Evolutionary conservation across 2,797 vertebrate species (phyloP), one percentile per base, ranked within the genome.

Genomic region (Microcaecilia unicolor): DNA sequence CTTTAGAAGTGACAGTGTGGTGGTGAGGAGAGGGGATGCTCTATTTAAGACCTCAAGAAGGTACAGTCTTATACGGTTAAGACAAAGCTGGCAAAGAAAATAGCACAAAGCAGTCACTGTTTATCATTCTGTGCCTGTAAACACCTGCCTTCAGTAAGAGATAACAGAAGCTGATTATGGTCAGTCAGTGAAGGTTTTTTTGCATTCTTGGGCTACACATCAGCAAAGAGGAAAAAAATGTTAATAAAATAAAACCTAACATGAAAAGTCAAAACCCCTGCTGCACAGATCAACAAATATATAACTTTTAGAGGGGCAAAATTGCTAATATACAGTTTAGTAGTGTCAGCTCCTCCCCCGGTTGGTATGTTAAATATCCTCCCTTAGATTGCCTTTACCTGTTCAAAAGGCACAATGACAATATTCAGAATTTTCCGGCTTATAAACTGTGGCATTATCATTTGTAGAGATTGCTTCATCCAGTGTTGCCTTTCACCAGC

Each of bases 401-500:
- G 34, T 58, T 69, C 7, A 11, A 19, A 30, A 9, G 36, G 41
- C 47, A 76, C 65, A 78, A 65, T 61, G 31, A 38, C 37, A 52
- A 57, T 46, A 54, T 61, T 74, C 58, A 71, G 67, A 72, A 70
- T 63, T 66, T 61, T 41, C 58, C 31, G 2, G 40, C 62, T 72
- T 71, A 66, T 64, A 58, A 64, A 51, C 58, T 59, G 34, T 54
- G 64, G 48, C 44, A 46, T 64, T n/a, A 68, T 68, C 28, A 64
- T 76, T 72, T 69, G 47, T 66, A 68, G 72, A 72, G 76, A 77
- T 55, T 61, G 49, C 60, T 72, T 66, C 51, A 61, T 72, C 47
- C 49, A 30, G 51, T 55, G 46, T 64, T 80, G 68, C 68, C 66
- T 78, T 78, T 76, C 71, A 69, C 70, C 46, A 60, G 62, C 62